Base-by-base conservation (phyloP, 2,797 vertebrate species). In the Anguilla obscura region DNA sequence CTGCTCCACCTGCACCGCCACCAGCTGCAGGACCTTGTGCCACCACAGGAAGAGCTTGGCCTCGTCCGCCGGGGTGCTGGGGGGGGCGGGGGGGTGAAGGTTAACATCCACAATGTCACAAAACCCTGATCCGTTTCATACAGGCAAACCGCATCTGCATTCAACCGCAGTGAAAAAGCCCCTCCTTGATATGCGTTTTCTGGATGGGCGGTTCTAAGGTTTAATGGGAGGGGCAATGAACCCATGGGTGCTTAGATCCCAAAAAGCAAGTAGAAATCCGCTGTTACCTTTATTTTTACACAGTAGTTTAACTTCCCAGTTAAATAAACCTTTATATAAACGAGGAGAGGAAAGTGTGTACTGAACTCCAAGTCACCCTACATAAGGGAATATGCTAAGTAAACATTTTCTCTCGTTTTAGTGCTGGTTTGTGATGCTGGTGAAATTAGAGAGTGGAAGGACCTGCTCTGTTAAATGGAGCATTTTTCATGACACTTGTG, bases 41-140 rank as follows among this genome's bases (percentile, higher is more conserved):
- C 98, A 99, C 98, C 98, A 99, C 18, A 99, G 94, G 89, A 99
- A 98, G 90, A 99, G 95, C 92, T 99, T 99, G 54, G 97, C 97
- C 91, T 99, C 98, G 54, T 99, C 97, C 40, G 93, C 94, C 2
- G 94, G 90, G 66, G 97, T 96, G 88, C 98, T 99, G 92, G 63
- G 48, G 27, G 45, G 6, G 1, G 5, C 30, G 45, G 6, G 56
- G 52, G 24, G 33, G 1, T 14, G 45, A 33, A 1, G 48, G 14
- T 52, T 74, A 36, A 74, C 45, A 48, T 30, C 30, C 27, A 45
- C 40, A 45, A 30, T 33, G 30, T 56, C 18, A 80, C 52, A 86
- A 33, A 71, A 71, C 8, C 3, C 24, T 6, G 56, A 52, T 36
- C 54, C 16, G 10, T 86, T 14, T 71, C 54, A 36, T 56, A 79